Evolutionary conservation across 1,140 invertebrate species (phyloP), one percentile per base, ranked within the genome.

Genomic region (Penaeus japonicus): DNA sequence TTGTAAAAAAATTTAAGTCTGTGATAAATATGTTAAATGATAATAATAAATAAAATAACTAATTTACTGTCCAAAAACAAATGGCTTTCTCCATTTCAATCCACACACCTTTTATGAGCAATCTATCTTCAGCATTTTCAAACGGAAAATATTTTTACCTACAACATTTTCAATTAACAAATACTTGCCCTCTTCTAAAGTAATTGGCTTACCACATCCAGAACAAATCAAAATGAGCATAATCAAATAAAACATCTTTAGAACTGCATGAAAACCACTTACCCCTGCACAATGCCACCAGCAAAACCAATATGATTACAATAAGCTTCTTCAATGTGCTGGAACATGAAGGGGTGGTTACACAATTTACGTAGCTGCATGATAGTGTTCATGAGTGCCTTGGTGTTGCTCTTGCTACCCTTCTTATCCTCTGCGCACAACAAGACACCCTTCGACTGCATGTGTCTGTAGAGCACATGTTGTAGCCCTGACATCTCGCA

Each of bases 321-420:
- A 93, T 98, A 97, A 92, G 98, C 98, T 92, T 99, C 98, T 93
- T 99, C 99, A 91, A 99, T 99, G 91, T 97, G 96, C 93, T 97
- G 96, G 93, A 99, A 99, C 96, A 99, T 99, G 93, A 99, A 99
- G 3, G 99, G 99, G 94, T 99, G 99, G 93, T 99, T 99, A 93
- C 98, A 99, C 54, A 99, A 95, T 93, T 99, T 99, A 81, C 98
- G 94, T 89, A 99, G 93, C 93, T 99, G 99, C 91, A 99, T 98
- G 91, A 99, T 99, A 0, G 98, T 99, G 92, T 99, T 99, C 98
- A 99, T 99, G n/a, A 99, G 94, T 7, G 98, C 97, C 93, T 98
- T 98, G n/a, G 97, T 96, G 17, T 97, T 97, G 77, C 98, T 97
- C 92, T 97, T 98, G 92, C 97, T 98, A 84, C 97, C 97, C 92